phyloP scores from a whole-genome alignment of 2,888 invertebrate genomes.

The Cartodere bifasciata region DNA sequence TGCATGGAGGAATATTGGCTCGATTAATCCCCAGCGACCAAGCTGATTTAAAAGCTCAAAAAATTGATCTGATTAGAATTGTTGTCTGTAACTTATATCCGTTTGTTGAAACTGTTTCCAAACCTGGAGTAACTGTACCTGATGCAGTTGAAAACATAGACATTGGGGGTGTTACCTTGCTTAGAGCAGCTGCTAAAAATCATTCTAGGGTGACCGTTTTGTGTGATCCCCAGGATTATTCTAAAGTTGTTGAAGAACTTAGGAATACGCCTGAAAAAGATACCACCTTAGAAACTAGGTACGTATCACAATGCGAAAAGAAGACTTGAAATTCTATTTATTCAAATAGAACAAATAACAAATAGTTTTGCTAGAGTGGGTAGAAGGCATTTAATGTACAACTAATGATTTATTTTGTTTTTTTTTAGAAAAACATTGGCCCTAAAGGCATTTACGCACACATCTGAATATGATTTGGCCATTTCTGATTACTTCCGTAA shows the following conservation, averaged over 20 bases:
- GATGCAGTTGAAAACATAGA: slow-evolving; percentile 96
- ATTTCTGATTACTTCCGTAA: slow-evolving; percentile 93
- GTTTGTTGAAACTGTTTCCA: slow-evolving; percentile 76
- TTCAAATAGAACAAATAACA: too few species aligned
- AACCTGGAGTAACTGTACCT: slow-evolving; percentile 63
- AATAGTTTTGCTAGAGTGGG: too few species aligned
- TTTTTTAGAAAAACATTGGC: slow-evolving; percentile 60
- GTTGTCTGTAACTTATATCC: slow-evolving; percentile 97
- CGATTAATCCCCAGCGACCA: slow-evolving; percentile 62
- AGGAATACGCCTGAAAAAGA: slow-evolving; percentile 48
- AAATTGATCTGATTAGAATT: slow-evolving; percentile 67
- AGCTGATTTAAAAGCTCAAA: slow-evolving; percentile 67
- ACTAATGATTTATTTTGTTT: too few species aligned
- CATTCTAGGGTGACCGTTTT: slow-evolving; percentile 87
- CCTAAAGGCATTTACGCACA: slow-evolving; percentile 91
- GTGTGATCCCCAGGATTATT: slow-evolving; percentile 85
- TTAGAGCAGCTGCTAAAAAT: slow-evolving; percentile 95
- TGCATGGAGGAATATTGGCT: slow-evolving; percentile 79
- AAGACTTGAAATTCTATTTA: too few species aligned
- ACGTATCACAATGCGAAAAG: too few species aligned
- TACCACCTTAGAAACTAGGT: slow-evolving; percentile 62
- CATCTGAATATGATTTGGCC: slow-evolving; percentile 85
- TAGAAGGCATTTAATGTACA: too few species aligned
- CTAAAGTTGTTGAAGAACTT: slow-evolving; percentile 59
- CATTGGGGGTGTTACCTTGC: slow-evolving; percentile 89